Percentiles rank a stretch among this genome's conserved stretches.
phyloP scores from a whole-genome alignment of 1,140 invertebrate genomes.

The Trinorchestia longiramus region DNA sequence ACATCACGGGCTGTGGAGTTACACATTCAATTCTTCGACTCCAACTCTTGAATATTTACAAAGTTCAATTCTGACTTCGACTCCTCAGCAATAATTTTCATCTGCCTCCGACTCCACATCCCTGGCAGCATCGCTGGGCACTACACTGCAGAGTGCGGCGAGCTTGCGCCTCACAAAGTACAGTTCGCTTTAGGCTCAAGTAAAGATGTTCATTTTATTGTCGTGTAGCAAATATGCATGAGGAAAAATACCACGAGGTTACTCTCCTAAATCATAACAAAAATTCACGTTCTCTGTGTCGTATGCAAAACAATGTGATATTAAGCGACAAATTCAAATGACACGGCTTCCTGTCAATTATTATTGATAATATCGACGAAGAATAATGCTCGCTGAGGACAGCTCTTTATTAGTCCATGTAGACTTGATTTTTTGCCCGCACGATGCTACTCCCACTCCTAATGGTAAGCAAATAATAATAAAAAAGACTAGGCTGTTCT shows the following conservation, averaged over 20 bases:
- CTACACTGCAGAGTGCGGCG: too few species aligned
- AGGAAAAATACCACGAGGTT: neutral
- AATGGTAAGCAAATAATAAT: constrained; percentile 4
- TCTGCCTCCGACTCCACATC: too few species aligned
- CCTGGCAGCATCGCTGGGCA: too few species aligned
- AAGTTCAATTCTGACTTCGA: too few species aligned
- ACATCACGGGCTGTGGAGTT: too few species aligned
- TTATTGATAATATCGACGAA: neutral
- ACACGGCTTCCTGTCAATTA: neutral
- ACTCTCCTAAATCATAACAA: neutral
- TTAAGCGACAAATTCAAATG: neutral
- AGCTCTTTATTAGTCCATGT: neutral
- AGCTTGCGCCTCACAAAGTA: too few species aligned
- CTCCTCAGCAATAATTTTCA: too few species aligned
- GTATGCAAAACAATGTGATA: neutral
- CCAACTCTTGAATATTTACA: too few species aligned
- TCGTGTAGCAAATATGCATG: too few species aligned
- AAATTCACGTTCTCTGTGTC: neutral
- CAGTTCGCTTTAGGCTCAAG: too few species aligned
- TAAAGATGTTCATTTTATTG: too few species aligned
- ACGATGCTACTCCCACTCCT: neutral
- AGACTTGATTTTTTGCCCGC: neutral
- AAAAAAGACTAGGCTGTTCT: neutral
- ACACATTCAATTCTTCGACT: too few species aligned
- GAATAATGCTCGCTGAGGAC: neutral